Conservation (phyloP, 1,140 invertebrate species). For the Drosophila prosaltans region DNA sequence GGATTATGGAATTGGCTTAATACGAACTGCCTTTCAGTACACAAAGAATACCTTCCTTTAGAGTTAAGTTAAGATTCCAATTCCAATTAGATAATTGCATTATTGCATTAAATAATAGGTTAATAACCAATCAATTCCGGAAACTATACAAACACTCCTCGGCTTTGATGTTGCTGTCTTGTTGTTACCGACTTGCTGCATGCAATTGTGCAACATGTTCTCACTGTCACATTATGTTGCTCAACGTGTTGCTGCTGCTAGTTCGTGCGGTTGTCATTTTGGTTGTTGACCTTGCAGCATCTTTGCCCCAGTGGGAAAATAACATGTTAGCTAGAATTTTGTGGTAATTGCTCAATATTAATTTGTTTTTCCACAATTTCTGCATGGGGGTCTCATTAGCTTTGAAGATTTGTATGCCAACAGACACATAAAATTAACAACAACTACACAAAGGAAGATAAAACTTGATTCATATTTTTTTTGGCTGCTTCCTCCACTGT, state of each 20-base stretch:
- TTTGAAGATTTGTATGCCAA: conserved; percentile 49
- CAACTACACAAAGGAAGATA: not conserved
- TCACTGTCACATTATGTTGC: conserved; percentile 35
- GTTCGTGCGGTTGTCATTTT: conserved; percentile 33
- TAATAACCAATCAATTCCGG: not conserved
- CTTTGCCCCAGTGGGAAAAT: conserved; percentile 63
- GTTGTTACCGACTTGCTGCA: not conserved
- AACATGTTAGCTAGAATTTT: conserved; percentile 45
- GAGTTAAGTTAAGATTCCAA: too few species aligned
- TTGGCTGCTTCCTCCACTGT: conserved; percentile 39
- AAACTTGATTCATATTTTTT: conserved; percentile 30
- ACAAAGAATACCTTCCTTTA: too few species aligned
- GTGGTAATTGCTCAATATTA: conserved; percentile 64
- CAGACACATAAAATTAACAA: conserved; percentile 6
- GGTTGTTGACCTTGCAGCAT: conserved; percentile 62
- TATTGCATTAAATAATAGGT: not conserved
- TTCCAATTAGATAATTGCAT: too few species aligned
- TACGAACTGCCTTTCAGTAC: too few species aligned
- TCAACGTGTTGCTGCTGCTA: conserved; percentile 35
- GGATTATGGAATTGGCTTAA: too few species aligned
- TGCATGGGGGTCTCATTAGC: conserved; percentile 42
- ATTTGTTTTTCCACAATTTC: conserved; percentile 41
- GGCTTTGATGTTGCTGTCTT: conserved; percentile 2
- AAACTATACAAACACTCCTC: not conserved
- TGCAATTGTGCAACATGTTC: conserved; percentile 57